These are phyloP conservation scores for Gobio occitaniae DNA, from an alignment of 2,797 vertebrate species.

Conservation along the genomic window DNA sequence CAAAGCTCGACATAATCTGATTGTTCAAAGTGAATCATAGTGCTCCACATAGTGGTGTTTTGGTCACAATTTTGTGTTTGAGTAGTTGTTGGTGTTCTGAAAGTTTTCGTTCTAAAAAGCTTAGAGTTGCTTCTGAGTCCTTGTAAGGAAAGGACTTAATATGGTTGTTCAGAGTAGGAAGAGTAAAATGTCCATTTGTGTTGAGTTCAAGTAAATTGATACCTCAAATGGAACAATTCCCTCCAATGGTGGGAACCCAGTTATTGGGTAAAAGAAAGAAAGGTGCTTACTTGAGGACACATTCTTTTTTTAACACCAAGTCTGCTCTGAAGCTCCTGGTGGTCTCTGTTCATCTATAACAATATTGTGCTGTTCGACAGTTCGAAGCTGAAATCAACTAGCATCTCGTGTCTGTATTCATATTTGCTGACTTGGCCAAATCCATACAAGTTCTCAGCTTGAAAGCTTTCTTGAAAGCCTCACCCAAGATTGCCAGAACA, in stretches of 20 bases:
- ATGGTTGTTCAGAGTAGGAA: too few relatives aligned
- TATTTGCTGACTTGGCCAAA: constrained; percentile 45
- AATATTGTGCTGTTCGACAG: constrained; percentile 36
- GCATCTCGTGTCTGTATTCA: constrained; percentile 43
- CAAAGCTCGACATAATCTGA: too few relatives aligned
- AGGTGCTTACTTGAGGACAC: constrained; percentile 34
- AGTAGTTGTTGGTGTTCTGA: neutral
- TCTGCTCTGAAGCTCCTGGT: constrained; percentile 16
- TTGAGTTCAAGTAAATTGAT: too few relatives aligned
- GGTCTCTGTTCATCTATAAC: constrained; percentile 31
- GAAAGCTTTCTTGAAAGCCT: constrained; percentile 53
- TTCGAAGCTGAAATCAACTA: constrained; percentile 40
- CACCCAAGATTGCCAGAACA: constrained; percentile 49
- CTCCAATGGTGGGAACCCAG: constrained; percentile 35
- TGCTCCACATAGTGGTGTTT: constrained; percentile 3
- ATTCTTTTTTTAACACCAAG: constrained; percentile 44
- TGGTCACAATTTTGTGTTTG: neutral
- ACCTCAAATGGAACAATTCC: too few relatives aligned
- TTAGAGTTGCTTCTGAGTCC: neutral
- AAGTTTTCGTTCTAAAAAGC: constrained; percentile 9
- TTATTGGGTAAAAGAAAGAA: constrained; percentile 48
- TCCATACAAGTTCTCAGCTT: constrained; percentile 40
- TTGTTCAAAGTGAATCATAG: neutral
- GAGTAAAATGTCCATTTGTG: too few relatives aligned
- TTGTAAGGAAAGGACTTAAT: constrained; percentile 34